These are phyloP conservation scores for Catharus fuscescens DNA, from an alignment of 2,113 vertebrate species.

Conservation along the genomic window DNA sequence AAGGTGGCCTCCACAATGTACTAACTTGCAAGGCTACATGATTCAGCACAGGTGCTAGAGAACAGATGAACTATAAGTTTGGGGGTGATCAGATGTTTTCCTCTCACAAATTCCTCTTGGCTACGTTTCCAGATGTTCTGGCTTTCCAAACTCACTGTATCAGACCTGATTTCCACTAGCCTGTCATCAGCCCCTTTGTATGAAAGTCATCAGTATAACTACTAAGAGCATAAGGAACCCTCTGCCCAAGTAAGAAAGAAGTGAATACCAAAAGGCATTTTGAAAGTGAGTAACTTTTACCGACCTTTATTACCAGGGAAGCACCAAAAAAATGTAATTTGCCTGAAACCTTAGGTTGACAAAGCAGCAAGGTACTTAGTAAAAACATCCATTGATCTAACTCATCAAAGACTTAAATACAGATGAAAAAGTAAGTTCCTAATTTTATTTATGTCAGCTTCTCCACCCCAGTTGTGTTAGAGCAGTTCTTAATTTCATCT, in stretches of 20 bases:
- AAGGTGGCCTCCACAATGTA: not conserved
- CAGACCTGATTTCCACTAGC: not conserved
- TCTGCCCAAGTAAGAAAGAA: not conserved
- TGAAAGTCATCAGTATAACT: not conserved
- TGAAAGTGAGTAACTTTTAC: not conserved
- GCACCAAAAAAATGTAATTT: not conserved
- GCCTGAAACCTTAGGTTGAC: not conserved
- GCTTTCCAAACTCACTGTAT: not conserved
- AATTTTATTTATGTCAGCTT: not conserved
- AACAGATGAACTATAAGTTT: not conserved
- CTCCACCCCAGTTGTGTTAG: not conserved
- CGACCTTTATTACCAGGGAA: not conserved
- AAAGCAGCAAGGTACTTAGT: not conserved
- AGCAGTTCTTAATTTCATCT: not conserved
- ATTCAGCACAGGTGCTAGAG: conserved; percentile 22
- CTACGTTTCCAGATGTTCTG: conserved; percentile 34
- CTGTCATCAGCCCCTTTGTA: not conserved
- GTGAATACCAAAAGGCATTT: not conserved
- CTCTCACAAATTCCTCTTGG: conserved; percentile 20
- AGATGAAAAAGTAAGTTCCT: not conserved
- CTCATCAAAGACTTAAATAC: not conserved
- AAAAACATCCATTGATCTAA: not conserved
- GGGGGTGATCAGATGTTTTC: conserved; percentile 1
- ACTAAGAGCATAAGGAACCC: not conserved
- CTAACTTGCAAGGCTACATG: not conserved